Evolutionary conservation across 2,797 vertebrate species (phyloP).

Genomic region (Philypnodon macrostomus): DNA sequence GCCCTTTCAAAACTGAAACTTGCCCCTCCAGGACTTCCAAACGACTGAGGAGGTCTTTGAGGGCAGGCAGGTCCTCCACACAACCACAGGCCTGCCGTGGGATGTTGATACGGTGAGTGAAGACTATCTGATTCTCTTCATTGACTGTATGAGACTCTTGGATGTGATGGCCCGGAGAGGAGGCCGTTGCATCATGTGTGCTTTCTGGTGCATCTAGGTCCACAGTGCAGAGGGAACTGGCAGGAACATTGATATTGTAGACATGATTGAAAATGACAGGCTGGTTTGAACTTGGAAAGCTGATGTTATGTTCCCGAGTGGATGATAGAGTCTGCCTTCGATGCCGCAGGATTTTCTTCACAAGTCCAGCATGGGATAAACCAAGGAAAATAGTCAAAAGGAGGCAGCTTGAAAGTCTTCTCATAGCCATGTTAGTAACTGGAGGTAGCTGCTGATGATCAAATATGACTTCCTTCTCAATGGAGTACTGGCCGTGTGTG

Average conservation of each 20-base stretch:
- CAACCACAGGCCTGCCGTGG: conserved; percentile 89
- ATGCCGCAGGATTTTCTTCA: conserved; percentile 85
- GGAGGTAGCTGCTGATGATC: conserved; percentile 11
- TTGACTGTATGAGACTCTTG: conserved; percentile 82
- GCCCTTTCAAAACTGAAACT: conserved; percentile 85
- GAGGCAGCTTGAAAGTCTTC: conserved; percentile 67
- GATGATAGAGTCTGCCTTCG: conserved; percentile 63
- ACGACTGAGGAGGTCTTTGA: conserved; percentile 88
- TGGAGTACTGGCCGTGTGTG: conserved; percentile 9
- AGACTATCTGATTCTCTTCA: conserved; percentile 89
- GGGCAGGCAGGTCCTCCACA: conserved; percentile 70
- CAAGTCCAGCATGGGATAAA: conserved; percentile 75
- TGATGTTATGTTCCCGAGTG: conserved; percentile 72
- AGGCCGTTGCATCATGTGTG: conserved; percentile 39
- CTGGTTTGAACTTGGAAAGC: conserved; percentile 76
- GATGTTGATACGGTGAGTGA: conserved; percentile 95
- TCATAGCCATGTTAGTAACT: conserved; percentile 74
- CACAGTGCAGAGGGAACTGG: conserved; percentile 84
- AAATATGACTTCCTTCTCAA: conserved; percentile 27
- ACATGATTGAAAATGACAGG: conserved; percentile 92
- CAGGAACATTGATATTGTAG: conserved; percentile 92
- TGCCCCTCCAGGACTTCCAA: conserved; percentile 89
- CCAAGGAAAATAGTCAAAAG: conserved; percentile 71
- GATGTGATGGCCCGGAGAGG: conserved; percentile 62
- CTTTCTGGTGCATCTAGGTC: conserved; percentile 80